phyloP scores from a whole-genome alignment of 1,140 invertebrate species.

The Adoxophyes honmai region DNA sequence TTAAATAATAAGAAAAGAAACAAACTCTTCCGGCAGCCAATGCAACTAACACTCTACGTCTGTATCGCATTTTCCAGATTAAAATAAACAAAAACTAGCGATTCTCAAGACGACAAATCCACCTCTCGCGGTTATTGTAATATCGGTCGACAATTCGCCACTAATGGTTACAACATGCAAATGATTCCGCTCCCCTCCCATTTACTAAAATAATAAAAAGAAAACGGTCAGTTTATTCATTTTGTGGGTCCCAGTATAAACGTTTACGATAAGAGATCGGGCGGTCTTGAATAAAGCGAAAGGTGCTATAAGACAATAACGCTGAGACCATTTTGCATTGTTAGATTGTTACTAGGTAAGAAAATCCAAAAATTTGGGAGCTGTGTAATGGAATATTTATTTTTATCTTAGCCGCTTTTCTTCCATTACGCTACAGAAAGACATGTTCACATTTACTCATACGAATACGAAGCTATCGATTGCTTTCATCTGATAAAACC shows the following conservation, averaged over 20 bases:
- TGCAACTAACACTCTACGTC: too few species aligned
- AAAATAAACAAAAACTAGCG: too few species aligned
- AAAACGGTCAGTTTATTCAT: conserved; percentile 3
- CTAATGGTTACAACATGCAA: not conserved
- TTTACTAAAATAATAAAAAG: conserved; percentile 3
- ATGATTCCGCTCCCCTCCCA: not conserved
- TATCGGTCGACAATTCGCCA: not conserved
- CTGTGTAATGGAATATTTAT: not conserved
- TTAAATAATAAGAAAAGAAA: too few species aligned
- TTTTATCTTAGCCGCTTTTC: conserved; percentile 4
- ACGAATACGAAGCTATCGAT: too few species aligned
- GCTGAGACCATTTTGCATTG: not conserved
- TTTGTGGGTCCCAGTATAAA: not conserved
- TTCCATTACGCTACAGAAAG: not conserved
- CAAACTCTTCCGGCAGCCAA: too few species aligned
- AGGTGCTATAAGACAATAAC: not conserved
- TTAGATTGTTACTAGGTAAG: not conserved
- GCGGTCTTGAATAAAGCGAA: not conserved
- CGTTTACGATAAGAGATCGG: not conserved
- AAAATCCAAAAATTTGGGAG: not conserved
- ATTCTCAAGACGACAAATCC: too few species aligned
- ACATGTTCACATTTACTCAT: not conserved
- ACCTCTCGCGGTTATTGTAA: too few species aligned
- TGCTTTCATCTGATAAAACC: too few species aligned
- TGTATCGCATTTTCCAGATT: too few species aligned